phyloP scores from a whole-genome alignment of 2,113 vertebrate genomes.

The Tragelaphus buxtoni region DNA sequence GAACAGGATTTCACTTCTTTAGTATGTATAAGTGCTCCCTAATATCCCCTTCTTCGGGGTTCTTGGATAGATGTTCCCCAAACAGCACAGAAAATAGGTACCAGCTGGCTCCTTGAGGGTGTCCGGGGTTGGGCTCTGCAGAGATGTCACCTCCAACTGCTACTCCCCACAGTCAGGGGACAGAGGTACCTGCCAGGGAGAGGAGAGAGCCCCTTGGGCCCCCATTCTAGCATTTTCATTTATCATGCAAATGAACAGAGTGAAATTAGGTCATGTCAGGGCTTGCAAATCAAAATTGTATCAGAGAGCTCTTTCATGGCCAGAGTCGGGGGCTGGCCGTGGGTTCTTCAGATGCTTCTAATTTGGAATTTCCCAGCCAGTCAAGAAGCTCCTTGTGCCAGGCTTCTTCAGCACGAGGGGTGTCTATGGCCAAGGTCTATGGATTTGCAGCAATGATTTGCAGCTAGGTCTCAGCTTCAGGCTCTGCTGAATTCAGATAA shows the following conservation, averaged over 20 bases:
- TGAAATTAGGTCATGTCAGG: conserved; percentile 72
- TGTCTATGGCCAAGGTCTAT: not conserved
- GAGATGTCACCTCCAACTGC: not conserved
- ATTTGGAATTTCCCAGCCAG: conserved; percentile 1
- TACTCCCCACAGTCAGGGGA: not conserved
- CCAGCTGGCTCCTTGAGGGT: not conserved
- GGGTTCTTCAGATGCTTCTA: not conserved
- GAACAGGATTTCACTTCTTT: not conserved
- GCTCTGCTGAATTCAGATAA: not conserved
- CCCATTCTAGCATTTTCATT: conserved; percentile 66
- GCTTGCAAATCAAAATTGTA: conserved; percentile 66
- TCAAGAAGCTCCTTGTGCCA: not conserved
- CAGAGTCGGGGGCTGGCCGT: not conserved
- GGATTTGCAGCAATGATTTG: not conserved
- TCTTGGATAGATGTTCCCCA: not conserved
- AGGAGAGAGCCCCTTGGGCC: conserved; percentile 44
- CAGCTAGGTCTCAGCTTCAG: not conserved
- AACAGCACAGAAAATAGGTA: not conserved
- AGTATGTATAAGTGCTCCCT: not conserved
- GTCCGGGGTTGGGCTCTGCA: not conserved
- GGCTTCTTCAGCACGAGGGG: not conserved
- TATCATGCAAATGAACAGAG: conserved; percentile 69
- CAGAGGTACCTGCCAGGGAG: not conserved
- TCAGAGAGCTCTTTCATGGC: conserved; percentile 55
- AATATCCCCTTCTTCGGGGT: not conserved